phyloP scores from a whole-genome alignment of 1,140 invertebrate genomes.

The Atta colombica region DNA sequence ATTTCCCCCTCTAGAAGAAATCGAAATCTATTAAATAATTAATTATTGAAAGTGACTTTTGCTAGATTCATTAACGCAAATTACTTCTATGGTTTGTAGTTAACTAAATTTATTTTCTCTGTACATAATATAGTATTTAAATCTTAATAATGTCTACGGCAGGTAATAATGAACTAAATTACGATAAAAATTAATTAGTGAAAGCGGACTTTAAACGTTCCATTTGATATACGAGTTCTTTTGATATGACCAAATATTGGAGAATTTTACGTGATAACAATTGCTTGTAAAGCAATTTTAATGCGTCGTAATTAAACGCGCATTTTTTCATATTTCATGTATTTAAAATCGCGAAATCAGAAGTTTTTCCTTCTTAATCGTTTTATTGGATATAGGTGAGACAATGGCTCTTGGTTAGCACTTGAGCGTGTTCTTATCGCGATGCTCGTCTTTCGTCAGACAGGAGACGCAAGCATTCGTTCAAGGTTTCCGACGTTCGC shows the following conservation, averaged over 20 bases:
- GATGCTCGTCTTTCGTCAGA: conserved; percentile 33
- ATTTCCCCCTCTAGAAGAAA: not conserved
- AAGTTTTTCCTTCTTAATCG: not conserved
- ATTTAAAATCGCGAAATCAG: not conserved
- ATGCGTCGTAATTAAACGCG: conserved; percentile 2
- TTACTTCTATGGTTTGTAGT: not conserved
- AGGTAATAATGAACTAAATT: not conserved
- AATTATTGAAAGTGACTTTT: not conserved
- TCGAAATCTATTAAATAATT: not conserved
- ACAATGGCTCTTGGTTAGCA: conserved; percentile 44
- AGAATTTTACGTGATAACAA: conserved; percentile 1
- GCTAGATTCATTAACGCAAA: not conserved
- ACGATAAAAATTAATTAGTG: not conserved
- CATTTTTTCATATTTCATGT: not conserved
- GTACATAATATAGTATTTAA: not conserved
- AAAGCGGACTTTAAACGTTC: not conserved
- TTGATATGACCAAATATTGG: conserved; percentile 7
- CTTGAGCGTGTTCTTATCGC: conserved; percentile 41
- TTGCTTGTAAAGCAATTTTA: not conserved
- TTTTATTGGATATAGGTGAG: conserved; percentile 29
- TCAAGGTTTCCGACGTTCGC: conserved; percentile 41
- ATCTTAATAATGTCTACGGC: not conserved
- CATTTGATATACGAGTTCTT: not conserved
- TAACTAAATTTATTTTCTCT: not conserved
- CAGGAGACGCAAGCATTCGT: conserved; percentile 32